These are phyloP conservation scores for Atractosteus spatula DNA, from an alignment of 2,113 vertebrate genomes.

Conservation along the genomic window DNA sequence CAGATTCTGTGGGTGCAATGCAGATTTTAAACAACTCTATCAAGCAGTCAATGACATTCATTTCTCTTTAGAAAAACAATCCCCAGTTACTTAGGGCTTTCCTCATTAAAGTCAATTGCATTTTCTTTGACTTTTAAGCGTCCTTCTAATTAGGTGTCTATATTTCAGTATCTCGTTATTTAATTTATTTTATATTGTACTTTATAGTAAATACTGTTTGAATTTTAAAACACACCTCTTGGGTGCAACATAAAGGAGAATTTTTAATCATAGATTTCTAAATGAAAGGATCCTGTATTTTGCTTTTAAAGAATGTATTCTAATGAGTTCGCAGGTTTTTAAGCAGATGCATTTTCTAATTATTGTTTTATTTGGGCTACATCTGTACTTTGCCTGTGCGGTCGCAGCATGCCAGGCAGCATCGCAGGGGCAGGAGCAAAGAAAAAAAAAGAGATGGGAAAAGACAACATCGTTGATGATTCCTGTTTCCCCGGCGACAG, in stretches of 20 bases:
- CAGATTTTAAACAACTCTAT: slow-evolving; percentile 6
- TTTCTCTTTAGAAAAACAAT: slow-evolving; percentile 35
- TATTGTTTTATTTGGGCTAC: slow-evolving; percentile 73
- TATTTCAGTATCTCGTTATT: slow-evolving; percentile 66
- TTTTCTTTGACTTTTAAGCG: slow-evolving; percentile 49
- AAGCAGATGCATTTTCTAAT: slow-evolving; percentile 77
- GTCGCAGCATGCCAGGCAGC: slow-evolving; percentile 73
- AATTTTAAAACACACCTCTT: slow-evolving; percentile 74
- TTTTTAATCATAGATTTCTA: slow-evolving; percentile 65
- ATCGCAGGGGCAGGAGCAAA: slow-evolving; percentile 38
- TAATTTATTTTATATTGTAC: slow-evolving; percentile 69
- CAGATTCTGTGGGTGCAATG: slow-evolving; percentile 5
- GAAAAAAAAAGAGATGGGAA: slow-evolving; percentile 33
- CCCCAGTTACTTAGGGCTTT: slow-evolving; percentile 46
- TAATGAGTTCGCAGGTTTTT: slow-evolving; percentile 71
- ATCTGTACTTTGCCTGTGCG: slow-evolving; percentile 62
- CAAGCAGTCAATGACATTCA: slow-evolving; percentile 21
- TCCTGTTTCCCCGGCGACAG: slow-evolving; percentile 81
- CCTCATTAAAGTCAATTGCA: slow-evolving; percentile 54
- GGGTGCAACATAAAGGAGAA: slow-evolving; percentile 73
- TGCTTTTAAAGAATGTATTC: slow-evolving; percentile 46
- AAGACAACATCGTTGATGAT: slow-evolving; percentile 66
- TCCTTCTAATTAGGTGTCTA: slow-evolving; percentile 70
- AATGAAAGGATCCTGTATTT: slow-evolving; percentile 63
- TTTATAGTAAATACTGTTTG: slow-evolving; percentile 73